Evolutionary conservation across 1,140 invertebrate genomes (phyloP), one percentile per base, ranked within the genome.

Genomic region (Lepidurus arcticus): DNA sequence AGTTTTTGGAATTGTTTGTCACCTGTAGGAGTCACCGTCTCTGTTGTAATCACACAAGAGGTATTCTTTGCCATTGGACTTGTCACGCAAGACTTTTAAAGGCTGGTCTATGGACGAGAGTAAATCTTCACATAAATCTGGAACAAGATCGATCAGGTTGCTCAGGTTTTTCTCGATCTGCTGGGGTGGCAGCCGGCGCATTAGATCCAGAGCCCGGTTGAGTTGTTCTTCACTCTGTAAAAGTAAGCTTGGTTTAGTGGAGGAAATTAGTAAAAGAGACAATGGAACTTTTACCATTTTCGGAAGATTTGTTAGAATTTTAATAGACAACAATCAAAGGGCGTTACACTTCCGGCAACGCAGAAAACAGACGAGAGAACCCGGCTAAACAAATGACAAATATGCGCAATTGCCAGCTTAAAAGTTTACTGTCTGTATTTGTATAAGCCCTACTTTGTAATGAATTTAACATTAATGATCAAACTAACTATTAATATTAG

Each of bases 21-120:
- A 93, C 93, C 93, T 92, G 86, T 99, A 99, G 16, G 97, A 99
- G 86, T 99, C 98, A 34, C 97, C 97, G 87, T 99, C 98, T 84
- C 98, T 90, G 86, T 98, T 99, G 84, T 99, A 99, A 88, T 99
- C 98, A 87, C 98, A 99, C 4, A 99, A 86, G 76, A 99, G 88
- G 87, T 98, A 99, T 86, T 99, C 97, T 86, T 96, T 98, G 44
- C 97, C 96, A 79, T 91, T 91, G 82, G 91, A 92, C 84, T 94
- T 95, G 85, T 99, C 97, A 85, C 95, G 91, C 78, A 96, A 95
- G 82, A 99, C 96, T 89, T 99, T 99, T 75, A 99, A 87, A 11
- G 98, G 98, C 85, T 99, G 98, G 87, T 99, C 98, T 42, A 99
- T 97, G 1, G 97, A 98, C 11, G 96, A 98, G 7, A 99, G 87